Base-by-base conservation (phyloP, 2,797 vertebrate species). In the Xenopus petersii region DNA sequence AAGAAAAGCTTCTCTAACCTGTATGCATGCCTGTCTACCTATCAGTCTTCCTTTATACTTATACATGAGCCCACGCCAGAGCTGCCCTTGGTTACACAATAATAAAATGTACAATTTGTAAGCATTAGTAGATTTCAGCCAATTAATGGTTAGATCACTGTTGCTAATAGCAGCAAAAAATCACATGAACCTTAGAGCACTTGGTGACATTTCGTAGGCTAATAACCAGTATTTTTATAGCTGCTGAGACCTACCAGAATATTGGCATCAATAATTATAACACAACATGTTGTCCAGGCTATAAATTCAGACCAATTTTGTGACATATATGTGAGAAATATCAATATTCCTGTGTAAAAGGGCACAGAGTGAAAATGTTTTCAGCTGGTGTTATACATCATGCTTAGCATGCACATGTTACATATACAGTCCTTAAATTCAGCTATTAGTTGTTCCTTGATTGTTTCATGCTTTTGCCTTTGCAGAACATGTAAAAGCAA, bases 41-140 rank as follows among this genome's bases (percentile, higher is more conserved):
- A 71, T 77, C 64, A 59, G 73, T 75, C 42, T 4, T 66, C 71
- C 56, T 3, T 67, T 61, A 54, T 65, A 17, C 56, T 56, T 60
- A 10, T 65, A 60, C 62, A n/a, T 16, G 2, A 11, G 2, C 11
- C 68, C 54, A 64, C 9, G 30, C 74, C 73, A 6, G 26, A 16
- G 21, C 70, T 68, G 70, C 75, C 70, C 65, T 62, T 77, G 75
- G 75, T 77, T 62, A 67, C 75, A 47, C 47, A 55, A 71, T 47
- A 48, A 77, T 71, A 72, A 71, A 75, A 65, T n/a, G 48, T 59
- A 49, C 56, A 64, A 13, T 70, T 36, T 66, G 60, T 47, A 17
- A 56, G 51, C 48, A 59, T 56, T 67, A 61, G 42, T 56, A 30
- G 17, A 30, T 55, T 72, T 68, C n/a, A 77, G 63, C 46, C 67